phyloP scores from a whole-genome alignment of 37 sponge, comb jelly and placozoan genomes.

The Halisarca cf. caerulea region DNA sequence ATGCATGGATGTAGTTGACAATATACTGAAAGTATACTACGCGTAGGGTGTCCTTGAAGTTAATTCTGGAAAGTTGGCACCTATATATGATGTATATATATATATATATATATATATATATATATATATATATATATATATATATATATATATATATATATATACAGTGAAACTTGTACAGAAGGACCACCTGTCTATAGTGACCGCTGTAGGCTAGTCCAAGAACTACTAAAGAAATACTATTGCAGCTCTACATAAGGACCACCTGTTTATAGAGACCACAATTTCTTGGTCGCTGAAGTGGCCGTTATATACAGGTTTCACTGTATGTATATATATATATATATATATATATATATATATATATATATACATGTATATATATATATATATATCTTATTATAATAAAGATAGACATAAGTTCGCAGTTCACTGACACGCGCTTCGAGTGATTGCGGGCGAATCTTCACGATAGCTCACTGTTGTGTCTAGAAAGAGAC shows the following conservation, averaged over 20 bases:
- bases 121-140: not conserved
- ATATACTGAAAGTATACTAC: not conserved
- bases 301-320: conserved; percentile 76
- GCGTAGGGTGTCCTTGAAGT: not conserved
- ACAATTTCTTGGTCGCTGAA: too few relatives aligned
- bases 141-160: not conserved
- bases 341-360: not conserved
- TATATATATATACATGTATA: not conserved
- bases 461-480: too few relatives aligned
- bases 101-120: not conserved
- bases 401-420: too few relatives aligned
- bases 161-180: too few relatives aligned
- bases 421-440: too few relatives aligned
- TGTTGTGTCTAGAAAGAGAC: too few relatives aligned
- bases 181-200: too few relatives aligned
- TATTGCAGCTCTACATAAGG: too few relatives aligned
- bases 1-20: not conserved
- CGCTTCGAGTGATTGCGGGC: too few relatives aligned
- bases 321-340: not conserved
- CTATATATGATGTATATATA: not conserved
- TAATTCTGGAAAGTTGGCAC: not conserved
- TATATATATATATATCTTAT: conserved; percentile 7
- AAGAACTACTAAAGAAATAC: too few relatives aligned
- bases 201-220: too few relatives aligned
- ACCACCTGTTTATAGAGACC: too few relatives aligned